Conservation (phyloP, 2,888 invertebrate genomes). For the Strigamia maritima region DNA sequence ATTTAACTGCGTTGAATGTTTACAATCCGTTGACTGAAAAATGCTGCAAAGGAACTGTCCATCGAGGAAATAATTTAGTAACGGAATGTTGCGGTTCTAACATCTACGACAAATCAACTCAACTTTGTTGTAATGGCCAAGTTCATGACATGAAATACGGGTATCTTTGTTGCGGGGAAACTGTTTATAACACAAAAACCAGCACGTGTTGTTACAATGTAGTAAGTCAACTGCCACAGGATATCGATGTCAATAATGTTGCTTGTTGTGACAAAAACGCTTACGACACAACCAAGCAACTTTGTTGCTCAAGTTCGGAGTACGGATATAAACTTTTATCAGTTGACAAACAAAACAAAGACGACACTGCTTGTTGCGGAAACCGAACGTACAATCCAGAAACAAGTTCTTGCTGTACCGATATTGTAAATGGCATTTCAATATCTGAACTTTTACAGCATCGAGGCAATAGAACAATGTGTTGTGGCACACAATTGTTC, state of each 20-base stretch:
- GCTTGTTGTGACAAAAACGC: too few species aligned
- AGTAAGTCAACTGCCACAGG: too few species aligned
- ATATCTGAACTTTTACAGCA: background rate
- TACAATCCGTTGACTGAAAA: background rate
- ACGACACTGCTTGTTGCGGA: background rate
- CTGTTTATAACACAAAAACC: too few species aligned
- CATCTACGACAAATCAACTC: too few species aligned
- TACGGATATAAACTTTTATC: background rate
- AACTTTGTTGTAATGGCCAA: too few species aligned
- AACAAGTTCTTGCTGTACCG: background rate
- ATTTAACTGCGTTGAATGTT: background rate
- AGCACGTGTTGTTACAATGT: too few species aligned
- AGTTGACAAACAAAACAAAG: background rate
- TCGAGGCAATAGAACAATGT: background rate
- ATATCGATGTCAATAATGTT: too few species aligned
- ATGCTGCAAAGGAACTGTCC: background rate
- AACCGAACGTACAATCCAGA: background rate
- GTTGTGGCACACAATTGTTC: background rate
- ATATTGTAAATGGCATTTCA: background rate
- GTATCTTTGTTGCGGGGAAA: background rate
- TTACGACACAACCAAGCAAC: too few species aligned
- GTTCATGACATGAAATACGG: background rate
- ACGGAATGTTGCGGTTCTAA: background rate
- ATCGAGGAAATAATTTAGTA: background rate
- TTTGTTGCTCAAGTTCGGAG: background rate